Evolutionary conservation across 1,140 invertebrate species (phyloP).

Genomic region (Pemphigus obesinymphae): DNA sequence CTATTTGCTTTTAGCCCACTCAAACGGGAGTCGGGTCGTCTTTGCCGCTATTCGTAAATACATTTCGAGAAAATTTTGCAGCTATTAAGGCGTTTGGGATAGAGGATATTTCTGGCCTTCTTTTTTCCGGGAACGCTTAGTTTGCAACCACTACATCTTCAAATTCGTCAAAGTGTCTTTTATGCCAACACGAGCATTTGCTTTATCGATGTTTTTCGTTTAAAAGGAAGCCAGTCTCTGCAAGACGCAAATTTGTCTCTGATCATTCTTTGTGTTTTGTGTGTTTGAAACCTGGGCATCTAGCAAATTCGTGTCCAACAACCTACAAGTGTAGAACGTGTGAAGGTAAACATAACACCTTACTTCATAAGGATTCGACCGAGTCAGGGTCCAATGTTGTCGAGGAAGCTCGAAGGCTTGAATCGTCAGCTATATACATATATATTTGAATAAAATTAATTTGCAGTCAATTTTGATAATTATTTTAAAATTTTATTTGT

Average conservation of each 20-base stretch:
- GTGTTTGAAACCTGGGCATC: neutral
- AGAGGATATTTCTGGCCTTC: neutral
- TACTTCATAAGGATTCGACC: no score
- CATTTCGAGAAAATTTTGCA: neutral
- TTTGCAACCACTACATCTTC: neutral
- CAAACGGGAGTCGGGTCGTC: neutral
- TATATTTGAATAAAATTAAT: no score
- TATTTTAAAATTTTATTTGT: no score
- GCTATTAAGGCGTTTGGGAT: neutral
- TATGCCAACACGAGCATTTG: neutral
- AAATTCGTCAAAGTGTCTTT: neutral
- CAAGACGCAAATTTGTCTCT: neutral
- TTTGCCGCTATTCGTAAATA: neutral
- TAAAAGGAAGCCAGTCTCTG: neutral
- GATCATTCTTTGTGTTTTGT: neutral
- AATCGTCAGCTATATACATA: no score
- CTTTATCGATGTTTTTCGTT: neutral
- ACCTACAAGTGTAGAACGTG: neutral
- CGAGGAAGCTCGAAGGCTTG: no score
- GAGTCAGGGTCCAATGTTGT: no score
- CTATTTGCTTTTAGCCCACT: neutral
- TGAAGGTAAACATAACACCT: neutral
- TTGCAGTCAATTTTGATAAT: no score
- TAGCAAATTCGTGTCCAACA: neutral
- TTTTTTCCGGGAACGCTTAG: neutral